Evolutionary conservation across 2,888 invertebrate species (phyloP).

Genomic region (Drosophila borborema): DNA sequence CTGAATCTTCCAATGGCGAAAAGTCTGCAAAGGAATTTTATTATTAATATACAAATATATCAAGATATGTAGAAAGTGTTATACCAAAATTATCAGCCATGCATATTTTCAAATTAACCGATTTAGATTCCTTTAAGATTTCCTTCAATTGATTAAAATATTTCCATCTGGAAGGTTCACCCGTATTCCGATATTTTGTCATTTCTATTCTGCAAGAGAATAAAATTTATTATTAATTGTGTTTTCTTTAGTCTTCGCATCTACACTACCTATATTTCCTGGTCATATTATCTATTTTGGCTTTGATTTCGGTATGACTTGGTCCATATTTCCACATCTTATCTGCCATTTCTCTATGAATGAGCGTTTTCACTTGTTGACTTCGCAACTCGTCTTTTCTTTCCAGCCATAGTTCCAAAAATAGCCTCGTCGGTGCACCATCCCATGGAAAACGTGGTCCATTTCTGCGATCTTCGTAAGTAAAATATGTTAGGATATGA

Average conservation of each 20-base stretch:
- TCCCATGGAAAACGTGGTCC: slow-evolving; percentile 30
- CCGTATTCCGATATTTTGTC: slow-evolving; percentile 4
- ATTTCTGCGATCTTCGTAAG: not conserved
- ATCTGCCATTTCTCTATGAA: slow-evolving; percentile 42
- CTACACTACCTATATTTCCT: slow-evolving; percentile 47
- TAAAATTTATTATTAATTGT: not conserved
- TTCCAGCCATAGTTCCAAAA: slow-evolving; percentile 52
- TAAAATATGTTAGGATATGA: not conserved
- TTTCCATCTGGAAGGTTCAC: slow-evolving; percentile 42
- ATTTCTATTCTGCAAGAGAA: slow-evolving; percentile 41
- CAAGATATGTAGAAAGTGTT: too few relatives aligned
- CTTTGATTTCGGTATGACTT: slow-evolving; percentile 44
- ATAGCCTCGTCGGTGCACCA: slow-evolving; percentile 24
- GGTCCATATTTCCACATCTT: slow-evolving; percentile 40
- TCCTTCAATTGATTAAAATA: slow-evolving; percentile 49
- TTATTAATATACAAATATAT: not conserved
- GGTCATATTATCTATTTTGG: slow-evolving; percentile 65
- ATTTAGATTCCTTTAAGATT: slow-evolving; percentile 37
- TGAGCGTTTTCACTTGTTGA: not conserved
- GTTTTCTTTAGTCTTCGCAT: too few relatives aligned
- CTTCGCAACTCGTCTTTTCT: slow-evolving; percentile 31
- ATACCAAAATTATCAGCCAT: slow-evolving; percentile 37
- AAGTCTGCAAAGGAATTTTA: slow-evolving; percentile 24
- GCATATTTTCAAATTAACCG: slow-evolving; percentile 11
- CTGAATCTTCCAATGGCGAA: slow-evolving; percentile 26